These are phyloP conservation scores for Cosmopolites sordidus DNA, from an alignment of 2,888 invertebrate genomes.

Conservation along the genomic window DNA sequence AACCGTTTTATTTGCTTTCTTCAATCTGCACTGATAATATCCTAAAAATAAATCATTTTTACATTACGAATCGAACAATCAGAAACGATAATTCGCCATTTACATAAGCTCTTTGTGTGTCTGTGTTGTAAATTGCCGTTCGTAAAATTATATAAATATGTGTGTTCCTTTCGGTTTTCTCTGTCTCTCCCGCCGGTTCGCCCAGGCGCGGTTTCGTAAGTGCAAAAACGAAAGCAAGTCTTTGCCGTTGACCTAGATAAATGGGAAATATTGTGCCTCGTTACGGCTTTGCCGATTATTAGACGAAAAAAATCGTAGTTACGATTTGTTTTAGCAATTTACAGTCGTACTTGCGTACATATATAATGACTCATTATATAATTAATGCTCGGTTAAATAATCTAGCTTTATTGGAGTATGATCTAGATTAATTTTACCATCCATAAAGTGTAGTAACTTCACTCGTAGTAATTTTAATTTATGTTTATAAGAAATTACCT, in stretches of 20 bases:
- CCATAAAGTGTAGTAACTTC: no score
- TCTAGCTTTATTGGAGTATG: no score
- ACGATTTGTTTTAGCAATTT: no score
- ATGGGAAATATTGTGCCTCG: background rate
- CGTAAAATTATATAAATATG: background rate
- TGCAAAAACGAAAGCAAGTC: constrained; percentile 7
- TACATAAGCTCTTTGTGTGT: constrained; percentile 1
- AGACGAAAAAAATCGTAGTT: no score
- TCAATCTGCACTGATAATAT: no score
- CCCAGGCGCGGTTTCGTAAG: constrained; percentile 1
- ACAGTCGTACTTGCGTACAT: no score
- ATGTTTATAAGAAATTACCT: no score
- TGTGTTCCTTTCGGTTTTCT: background rate
- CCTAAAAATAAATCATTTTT: background rate
- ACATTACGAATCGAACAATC: background rate
- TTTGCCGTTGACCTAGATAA: constrained; percentile 7
- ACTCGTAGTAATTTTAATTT: no score
- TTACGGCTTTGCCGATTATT: background rate
- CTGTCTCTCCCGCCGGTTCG: background rate
- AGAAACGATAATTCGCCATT: background rate
- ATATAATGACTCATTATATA: no score
- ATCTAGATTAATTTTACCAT: no score
- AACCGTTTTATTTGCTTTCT: no score
- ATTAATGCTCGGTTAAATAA: no score
- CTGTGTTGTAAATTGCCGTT: background rate